These are phyloP conservation scores for Coregonus clupeaformis DNA, from an alignment of 2,113 vertebrate genomes.

Conservation along the genomic window DNA sequence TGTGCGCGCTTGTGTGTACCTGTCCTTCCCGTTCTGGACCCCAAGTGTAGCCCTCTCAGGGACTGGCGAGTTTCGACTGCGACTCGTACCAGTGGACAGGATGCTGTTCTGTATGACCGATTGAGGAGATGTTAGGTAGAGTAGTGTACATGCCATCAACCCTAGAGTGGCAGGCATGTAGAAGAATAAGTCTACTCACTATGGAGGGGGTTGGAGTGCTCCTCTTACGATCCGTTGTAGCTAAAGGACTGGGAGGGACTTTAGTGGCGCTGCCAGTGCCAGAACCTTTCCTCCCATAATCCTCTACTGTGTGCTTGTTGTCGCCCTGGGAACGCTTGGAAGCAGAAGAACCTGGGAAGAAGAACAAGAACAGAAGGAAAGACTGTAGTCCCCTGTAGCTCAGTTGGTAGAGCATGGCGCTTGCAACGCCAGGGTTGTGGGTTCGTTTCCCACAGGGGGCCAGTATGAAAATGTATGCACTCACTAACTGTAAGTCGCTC, in stretches of 20 bases:
- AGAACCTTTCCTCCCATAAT: constrained; percentile 71
- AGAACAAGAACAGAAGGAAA: background rate
- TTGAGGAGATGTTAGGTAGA: background rate
- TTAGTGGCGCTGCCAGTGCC: constrained; percentile 76
- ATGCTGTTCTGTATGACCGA: constrained; percentile 73
- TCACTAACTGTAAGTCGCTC: too few relatives aligned
- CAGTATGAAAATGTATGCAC: too few relatives aligned
- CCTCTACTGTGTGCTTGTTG: constrained; percentile 72
- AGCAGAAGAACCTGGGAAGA: constrained; percentile 68
- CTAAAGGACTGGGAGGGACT: constrained; percentile 78
- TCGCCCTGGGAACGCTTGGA: constrained; percentile 77
- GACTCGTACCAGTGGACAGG: constrained; percentile 78
- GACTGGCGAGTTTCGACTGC: constrained; percentile 76
- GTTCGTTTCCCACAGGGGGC: too few relatives aligned
- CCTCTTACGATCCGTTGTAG: constrained; percentile 73
- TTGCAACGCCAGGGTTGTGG: too few relatives aligned
- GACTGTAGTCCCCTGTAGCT: too few relatives aligned
- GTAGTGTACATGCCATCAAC: background rate
- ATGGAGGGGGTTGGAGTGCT: constrained; percentile 75
- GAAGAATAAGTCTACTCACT: constrained; percentile 42
- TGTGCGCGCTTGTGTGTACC: constrained; percentile 62
- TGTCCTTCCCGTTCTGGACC: constrained; percentile 81
- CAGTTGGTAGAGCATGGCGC: too few relatives aligned
- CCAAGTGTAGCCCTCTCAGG: constrained; percentile 73
- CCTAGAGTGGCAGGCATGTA: background rate